Evolutionary conservation across 2,888 invertebrate species (phyloP).

Genomic region (Troides aeacus): DNA sequence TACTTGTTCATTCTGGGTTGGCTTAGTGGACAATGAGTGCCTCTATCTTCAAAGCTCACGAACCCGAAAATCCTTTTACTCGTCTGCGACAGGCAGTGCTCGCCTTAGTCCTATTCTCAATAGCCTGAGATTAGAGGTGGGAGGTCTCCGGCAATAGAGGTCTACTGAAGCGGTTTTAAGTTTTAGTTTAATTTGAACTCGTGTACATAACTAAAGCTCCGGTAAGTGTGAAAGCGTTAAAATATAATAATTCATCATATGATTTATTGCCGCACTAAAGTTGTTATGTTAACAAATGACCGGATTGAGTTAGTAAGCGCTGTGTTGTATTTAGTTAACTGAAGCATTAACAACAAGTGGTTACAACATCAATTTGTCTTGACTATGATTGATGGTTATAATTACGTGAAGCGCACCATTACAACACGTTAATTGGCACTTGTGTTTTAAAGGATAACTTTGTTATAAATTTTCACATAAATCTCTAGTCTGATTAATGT

Average conservation of each 20-base stretch:
- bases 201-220: no score
- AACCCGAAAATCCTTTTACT: no score
- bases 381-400: slow-evolving; percentile 17
- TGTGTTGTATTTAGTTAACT: slow-evolving; percentile 14
- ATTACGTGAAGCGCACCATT: slow-evolving; percentile 4
- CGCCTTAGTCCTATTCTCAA: no score
- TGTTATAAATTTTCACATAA: not conserved
- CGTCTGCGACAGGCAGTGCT: no score
- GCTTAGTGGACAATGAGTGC: no score
- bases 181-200: no score
- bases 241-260: not conserved
- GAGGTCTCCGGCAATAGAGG: no score
- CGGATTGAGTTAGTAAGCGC: slow-evolving; percentile 4
- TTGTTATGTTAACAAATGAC: slow-evolving; percentile 5
- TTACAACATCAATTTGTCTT: slow-evolving; percentile 15
- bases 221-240: no score
- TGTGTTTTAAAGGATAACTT: slow-evolving; percentile 5
- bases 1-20: no score
- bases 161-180: no score
- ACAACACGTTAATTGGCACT: slow-evolving; percentile 14
- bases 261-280: slow-evolving; percentile 3
- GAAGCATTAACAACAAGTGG: slow-evolving; percentile 12
- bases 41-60: no score
- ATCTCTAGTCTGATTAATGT: not conserved
- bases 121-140: no score